Percentiles rank a stretch among this genome's conserved stretches.
These are phyloP conservation scores for Parochlus steinenii DNA, from an alignment of 2,888 invertebrate species.

Conservation along the genomic window DNA sequence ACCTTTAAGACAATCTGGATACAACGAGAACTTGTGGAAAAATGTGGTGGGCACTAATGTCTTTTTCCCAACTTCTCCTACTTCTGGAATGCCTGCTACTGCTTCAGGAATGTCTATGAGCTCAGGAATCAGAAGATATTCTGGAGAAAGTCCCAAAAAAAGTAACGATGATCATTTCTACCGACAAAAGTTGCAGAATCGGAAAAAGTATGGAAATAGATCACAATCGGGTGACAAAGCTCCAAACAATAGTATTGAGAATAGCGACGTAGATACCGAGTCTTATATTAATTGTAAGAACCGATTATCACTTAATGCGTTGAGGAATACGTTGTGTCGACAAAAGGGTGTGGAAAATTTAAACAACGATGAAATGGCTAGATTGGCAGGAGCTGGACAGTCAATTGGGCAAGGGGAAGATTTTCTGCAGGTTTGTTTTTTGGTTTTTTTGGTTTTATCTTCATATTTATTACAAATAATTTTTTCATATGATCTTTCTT, in stretches of 20 bases:
- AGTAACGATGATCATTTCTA: background rate
- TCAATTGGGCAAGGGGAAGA: conserved; percentile 5
- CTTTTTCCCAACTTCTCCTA: conserved; percentile 7
- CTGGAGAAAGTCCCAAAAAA: conserved; percentile 1
- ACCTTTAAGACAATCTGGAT: conserved; percentile 1
- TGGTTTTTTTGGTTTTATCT: conserved; percentile 1
- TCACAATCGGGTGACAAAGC: no score
- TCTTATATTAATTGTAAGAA: conserved; percentile 4
- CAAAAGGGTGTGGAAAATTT: conserved; percentile 11
- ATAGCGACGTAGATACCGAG: conserved; percentile 4
- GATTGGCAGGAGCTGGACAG: background rate
- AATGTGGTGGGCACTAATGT: conserved; percentile 7
- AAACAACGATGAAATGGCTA: conserved; percentile 6
- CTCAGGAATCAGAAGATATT: conserved; percentile 1
- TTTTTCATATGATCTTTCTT: no score
- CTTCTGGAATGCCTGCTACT: background rate
- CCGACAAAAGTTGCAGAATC: background rate
- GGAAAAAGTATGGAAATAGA: background rate
- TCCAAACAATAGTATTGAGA: no score
- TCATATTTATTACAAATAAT: no score
- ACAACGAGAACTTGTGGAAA: conserved; percentile 8
- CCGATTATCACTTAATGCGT: conserved; percentile 5
- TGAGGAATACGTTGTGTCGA: conserved; percentile 8
- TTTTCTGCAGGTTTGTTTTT: conserved; percentile 11
- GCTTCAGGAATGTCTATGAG: background rate